Conservation (phyloP, 2,113 vertebrate genomes). For the Lipophrys pholis region DNA sequence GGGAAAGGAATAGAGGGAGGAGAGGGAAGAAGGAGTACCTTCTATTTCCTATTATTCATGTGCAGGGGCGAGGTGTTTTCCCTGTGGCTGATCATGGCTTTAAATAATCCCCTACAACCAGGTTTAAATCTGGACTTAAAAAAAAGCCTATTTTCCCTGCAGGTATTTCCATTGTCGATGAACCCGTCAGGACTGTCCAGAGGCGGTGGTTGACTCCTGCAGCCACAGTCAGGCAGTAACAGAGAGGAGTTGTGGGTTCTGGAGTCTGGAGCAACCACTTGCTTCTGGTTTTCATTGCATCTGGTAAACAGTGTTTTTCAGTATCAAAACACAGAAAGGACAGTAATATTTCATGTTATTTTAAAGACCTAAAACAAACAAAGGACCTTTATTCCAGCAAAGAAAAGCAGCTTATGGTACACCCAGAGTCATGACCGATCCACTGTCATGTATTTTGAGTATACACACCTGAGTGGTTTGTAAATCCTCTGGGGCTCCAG, state of each 20-base stretch:
- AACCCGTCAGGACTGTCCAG: slow-evolving; percentile 71
- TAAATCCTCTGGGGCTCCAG: not conserved
- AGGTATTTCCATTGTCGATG: slow-evolving; percentile 77
- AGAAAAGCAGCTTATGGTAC: not conserved
- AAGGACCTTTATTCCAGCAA: not conserved
- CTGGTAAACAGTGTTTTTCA: slow-evolving; percentile 2
- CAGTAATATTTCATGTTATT: not conserved
- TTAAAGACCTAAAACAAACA: not conserved
- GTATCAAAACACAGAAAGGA: not conserved
- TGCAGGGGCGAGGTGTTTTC: slow-evolving; percentile 53
- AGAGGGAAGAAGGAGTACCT: slow-evolving; percentile 60
- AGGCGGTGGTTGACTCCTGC: slow-evolving; percentile 57
- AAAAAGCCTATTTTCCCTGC: slow-evolving; percentile 44
- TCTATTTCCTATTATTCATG: slow-evolving; percentile 50
- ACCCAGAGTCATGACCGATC: too few species aligned
- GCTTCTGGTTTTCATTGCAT: not conserved
- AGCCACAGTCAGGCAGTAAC: slow-evolving; percentile 60
- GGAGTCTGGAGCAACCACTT: slow-evolving; percentile 41
- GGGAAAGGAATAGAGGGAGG: too few species aligned
- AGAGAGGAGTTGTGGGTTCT: slow-evolving; percentile 46
- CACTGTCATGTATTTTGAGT: slow-evolving; percentile 8
- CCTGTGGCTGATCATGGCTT: slow-evolving; percentile 28
- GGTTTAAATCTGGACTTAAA: slow-evolving; percentile 58
- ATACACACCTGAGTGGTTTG: not conserved
- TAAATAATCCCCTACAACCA: slow-evolving; percentile 60